Evolutionary conservation across 2,797 vertebrate genomes (phyloP).

Genomic region (Chelidonichthys spinosus): DNA sequence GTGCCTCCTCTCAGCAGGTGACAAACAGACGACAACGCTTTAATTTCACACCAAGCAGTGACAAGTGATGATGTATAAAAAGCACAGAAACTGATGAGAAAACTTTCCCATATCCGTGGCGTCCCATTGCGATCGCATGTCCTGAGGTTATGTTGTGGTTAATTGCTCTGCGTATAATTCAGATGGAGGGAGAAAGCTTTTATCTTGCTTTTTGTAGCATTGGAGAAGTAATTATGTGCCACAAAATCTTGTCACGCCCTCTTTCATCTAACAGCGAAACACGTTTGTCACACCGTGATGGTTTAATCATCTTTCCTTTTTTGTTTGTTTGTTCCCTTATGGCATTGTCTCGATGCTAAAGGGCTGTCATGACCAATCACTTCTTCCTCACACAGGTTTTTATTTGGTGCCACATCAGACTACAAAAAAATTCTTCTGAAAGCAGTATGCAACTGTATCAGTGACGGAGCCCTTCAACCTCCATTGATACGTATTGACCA

Average conservation of each 20-base stretch:
- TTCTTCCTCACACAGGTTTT: slow-evolving; percentile 3
- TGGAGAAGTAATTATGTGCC: slow-evolving; percentile 10
- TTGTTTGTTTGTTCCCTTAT: neutral
- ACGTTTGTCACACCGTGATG: neutral
- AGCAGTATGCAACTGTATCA: slow-evolving; percentile 1
- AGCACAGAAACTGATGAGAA: neutral
- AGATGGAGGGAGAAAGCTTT: neutral
- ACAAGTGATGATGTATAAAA: neutral
- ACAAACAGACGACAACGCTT: neutral
- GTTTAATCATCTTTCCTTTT: slow-evolving; percentile 10
- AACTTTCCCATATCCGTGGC: neutral
- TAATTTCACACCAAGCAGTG: slow-evolving; percentile 10
- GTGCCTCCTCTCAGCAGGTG: neutral
- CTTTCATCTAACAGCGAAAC: slow-evolving; percentile 13
- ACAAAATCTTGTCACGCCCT: neutral
- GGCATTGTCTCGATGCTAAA: neutral
- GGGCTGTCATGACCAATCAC: slow-evolving; percentile 23
- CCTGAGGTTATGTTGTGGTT: slow-evolving; percentile 3
- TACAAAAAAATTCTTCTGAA: neutral
- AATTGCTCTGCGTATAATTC: neutral
- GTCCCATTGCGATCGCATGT: neutral
- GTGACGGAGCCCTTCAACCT: neutral
- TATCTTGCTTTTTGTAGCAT: neutral
- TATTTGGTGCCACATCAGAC: neutral
- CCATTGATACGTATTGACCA: slow-evolving; percentile 9